These are phyloP conservation scores for Knipowitschia caucasica DNA, from an alignment of 2,797 vertebrate species.

Conservation along the genomic window DNA sequence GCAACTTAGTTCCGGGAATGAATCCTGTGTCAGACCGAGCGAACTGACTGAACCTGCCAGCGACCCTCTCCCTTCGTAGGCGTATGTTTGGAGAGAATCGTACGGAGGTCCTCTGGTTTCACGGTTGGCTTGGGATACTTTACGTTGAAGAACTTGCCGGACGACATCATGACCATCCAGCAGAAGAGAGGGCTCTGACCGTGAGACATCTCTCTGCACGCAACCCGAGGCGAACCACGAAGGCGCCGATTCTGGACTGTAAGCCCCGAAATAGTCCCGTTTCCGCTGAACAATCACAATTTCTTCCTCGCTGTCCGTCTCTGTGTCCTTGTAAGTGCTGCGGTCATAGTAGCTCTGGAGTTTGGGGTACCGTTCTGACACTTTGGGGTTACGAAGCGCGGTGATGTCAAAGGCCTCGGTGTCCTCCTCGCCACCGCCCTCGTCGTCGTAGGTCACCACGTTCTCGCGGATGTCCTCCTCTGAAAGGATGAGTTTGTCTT, in stretches of 20 bases:
- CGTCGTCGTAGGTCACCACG: constrained; percentile 90
- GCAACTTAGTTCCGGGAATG: constrained; percentile 82
- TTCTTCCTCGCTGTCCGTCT: constrained; percentile 16
- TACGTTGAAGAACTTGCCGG: constrained; percentile 83
- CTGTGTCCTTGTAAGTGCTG: constrained; percentile 65
- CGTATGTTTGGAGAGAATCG: constrained; percentile 91
- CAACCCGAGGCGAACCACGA: constrained; percentile 44
- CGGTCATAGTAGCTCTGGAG: constrained; percentile 21
- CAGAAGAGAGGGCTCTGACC: constrained; percentile 67
- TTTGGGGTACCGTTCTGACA: constrained; percentile 63
- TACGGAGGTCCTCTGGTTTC: constrained; percentile 86
- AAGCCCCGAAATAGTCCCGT: constrained; percentile 11
- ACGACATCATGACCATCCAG: constrained; percentile 81
- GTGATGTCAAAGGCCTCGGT: constrained; percentile 92
- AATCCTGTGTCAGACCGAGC: constrained; percentile 77
- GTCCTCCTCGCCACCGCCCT: constrained; percentile 90
- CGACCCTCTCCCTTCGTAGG: constrained; percentile 88
- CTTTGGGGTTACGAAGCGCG: constrained; percentile 84
- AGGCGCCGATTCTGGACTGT: constrained; percentile 34
- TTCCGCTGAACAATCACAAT: constrained; percentile 29
- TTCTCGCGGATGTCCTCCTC: constrained; percentile 92
- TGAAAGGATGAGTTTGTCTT: constrained; percentile 88
- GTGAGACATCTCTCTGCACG: constrained; percentile 45
- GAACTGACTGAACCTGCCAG: constrained; percentile 88
- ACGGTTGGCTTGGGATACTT: constrained; percentile 81